Conservation (phyloP, 2,113 vertebrate genomes). For the Scopus umbretta region DNA sequence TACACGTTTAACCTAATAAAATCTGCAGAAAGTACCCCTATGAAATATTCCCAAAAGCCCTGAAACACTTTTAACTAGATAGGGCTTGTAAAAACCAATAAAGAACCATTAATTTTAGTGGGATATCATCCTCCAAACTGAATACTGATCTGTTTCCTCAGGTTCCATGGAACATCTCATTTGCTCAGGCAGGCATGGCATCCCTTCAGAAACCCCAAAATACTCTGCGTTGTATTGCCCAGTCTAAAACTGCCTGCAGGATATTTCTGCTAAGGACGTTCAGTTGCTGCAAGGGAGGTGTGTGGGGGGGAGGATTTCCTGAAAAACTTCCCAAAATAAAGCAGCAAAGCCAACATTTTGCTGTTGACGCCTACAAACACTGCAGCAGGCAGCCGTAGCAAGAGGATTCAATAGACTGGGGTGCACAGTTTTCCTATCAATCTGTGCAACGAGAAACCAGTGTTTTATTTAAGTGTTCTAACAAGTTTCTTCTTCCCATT, state of each 20-base stretch:
- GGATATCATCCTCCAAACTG: not conserved
- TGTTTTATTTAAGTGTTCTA: not conserved
- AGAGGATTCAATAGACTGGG: not conserved
- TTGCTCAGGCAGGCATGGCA: not conserved
- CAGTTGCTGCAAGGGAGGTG: not conserved
- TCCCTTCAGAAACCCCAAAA: not conserved
- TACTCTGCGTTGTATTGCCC: not conserved
- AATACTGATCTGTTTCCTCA: not conserved
- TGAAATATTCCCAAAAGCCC: constrained; percentile 3
- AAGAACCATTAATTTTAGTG: not conserved
- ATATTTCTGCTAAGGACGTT: not conserved
- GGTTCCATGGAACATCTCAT: not conserved
- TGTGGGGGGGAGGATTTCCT: too few relatives aligned
- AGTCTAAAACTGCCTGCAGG: not conserved
- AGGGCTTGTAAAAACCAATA: not conserved
- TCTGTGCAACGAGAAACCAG: not conserved
- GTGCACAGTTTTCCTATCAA: not conserved
- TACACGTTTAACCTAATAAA: not conserved
- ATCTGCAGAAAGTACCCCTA: not conserved
- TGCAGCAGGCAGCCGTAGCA: not conserved
- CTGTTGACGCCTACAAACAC: not conserved
- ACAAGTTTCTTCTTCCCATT: not conserved
- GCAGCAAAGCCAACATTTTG: not conserved
- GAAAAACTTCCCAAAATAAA: not conserved
- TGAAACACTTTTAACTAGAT: not conserved